Evolutionary conservation across 2,888 invertebrate genomes (phyloP).

Genomic region (Drosophila suboccidentalis): DNA sequence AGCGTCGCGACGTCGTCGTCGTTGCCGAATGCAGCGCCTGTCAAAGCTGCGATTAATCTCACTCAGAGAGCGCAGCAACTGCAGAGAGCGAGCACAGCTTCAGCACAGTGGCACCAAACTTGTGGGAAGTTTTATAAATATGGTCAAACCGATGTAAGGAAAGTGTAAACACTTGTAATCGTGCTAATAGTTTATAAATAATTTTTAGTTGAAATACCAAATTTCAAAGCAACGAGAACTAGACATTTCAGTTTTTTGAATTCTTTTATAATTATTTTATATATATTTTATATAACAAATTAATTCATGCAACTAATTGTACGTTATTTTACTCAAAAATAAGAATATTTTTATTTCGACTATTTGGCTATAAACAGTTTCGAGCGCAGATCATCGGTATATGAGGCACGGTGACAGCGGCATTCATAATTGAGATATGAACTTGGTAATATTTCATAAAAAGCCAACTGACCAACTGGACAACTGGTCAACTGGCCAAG

Average conservation of each 20-base stretch:
- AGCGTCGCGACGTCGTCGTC: conserved; percentile 41
- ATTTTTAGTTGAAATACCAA: no score
- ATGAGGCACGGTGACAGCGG: conserved; percentile 48
- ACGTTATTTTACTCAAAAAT: no score
- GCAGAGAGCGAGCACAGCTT: conserved; percentile 30
- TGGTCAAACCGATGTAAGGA: background rate
- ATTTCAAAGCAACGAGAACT: no score
- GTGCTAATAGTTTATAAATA: no score
- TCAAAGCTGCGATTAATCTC: conserved; percentile 84
- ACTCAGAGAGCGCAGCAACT: conserved; percentile 69
- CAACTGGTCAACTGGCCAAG: conserved; percentile 10
- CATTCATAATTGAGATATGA: conserved; percentile 84
- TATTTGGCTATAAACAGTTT: background rate
- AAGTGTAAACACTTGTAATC: background rate
- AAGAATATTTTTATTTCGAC: no score
- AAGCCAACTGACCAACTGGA: conserved; percentile 39
- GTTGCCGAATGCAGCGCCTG: conserved; percentile 73
- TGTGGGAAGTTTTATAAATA: conserved; percentile 9
- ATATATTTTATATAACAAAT: no score
- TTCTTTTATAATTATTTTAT: no score
- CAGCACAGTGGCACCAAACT: conserved; percentile 9
- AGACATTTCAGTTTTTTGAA: no score
- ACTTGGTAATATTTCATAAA: conserved; percentile 84
- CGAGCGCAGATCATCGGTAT: background rate
- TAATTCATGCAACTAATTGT: no score